These are phyloP conservation scores for Bergia puertoricense DNA, from an alignment of 92 coral and sea anemone species.

Conservation along the genomic window DNA sequence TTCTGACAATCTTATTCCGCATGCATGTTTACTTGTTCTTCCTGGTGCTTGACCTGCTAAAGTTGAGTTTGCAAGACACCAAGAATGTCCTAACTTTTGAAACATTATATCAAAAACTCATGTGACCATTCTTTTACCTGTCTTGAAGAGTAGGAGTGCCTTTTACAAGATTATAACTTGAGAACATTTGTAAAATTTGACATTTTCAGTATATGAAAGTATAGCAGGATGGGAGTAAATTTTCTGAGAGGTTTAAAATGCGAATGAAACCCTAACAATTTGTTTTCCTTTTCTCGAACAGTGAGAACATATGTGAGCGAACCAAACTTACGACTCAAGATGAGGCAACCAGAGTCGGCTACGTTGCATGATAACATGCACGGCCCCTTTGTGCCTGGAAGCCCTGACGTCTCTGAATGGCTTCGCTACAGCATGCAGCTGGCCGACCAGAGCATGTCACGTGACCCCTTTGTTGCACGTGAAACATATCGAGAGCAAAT, in stretches of 20 bases:
- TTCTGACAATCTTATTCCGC: too few species aligned
- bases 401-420: conserved; percentile 56
- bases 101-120: neutral
- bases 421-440: conserved; percentile 69
- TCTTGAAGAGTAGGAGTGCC: neutral
- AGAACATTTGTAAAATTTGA: neutral
- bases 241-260: neutral
- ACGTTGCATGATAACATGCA: neutral
- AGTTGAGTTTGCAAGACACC: too few species aligned
- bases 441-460: conserved; percentile 51
- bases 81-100: neutral
- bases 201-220: too few species aligned
- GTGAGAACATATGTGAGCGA: conserved; percentile 79
- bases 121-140: neutral
- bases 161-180: neutral
- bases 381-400: conserved; percentile 14
- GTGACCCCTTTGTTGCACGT: conserved; percentile 52
- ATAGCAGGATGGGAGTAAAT: too few species aligned
- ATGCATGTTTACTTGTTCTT: too few species aligned
- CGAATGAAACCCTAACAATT: neutral
- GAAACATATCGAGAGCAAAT: conserved; percentile 40
- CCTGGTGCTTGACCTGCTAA: too few species aligned
- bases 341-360: conserved; percentile 37
- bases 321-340: conserved; percentile 66
- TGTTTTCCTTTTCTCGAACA: conserved; percentile 34